Percentiles rank a stretch among this genome's conserved stretches.
Conservation (phyloP, 2,797 vertebrate genomes). For the Delichon dasypus region DNA sequence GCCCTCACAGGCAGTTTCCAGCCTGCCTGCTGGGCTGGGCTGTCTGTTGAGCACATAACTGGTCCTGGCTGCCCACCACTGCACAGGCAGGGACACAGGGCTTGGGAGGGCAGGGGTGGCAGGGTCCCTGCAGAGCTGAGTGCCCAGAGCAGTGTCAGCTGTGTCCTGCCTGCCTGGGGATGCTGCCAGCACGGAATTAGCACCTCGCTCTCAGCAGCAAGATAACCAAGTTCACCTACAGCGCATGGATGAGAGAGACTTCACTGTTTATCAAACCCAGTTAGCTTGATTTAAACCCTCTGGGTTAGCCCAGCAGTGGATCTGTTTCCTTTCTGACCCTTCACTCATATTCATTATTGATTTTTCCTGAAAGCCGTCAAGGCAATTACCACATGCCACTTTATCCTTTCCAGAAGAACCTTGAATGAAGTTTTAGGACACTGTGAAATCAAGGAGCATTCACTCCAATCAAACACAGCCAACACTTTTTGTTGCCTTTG, state of each 20-base stretch:
- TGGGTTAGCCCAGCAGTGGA: conserved; percentile 1
- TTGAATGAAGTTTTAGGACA: conserved; percentile 43
- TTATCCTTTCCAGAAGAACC: conserved; percentile 33
- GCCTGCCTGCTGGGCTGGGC: not conserved
- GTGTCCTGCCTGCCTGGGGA: not conserved
- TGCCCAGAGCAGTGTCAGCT: not conserved
- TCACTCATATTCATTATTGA: conserved; percentile 68
- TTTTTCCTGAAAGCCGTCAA: conserved; percentile 64
- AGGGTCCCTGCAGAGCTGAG: not conserved
- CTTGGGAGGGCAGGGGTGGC: not conserved
- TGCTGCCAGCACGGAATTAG: not conserved
- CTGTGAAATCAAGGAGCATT: conserved; percentile 63
- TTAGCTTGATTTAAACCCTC: conserved; percentile 53
- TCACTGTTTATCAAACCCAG: conserved; percentile 32
- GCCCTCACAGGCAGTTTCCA: not conserved
- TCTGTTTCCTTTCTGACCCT: conserved; percentile 53
- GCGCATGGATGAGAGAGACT: not conserved
- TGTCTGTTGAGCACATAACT: not conserved
- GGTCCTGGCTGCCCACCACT: not conserved
- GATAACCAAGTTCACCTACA: conserved; percentile 5
- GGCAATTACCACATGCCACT: conserved; percentile 58
- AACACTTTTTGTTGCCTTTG: conserved; percentile 32
- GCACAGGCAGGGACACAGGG: not conserved
- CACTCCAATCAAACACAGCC: conserved; percentile 56
- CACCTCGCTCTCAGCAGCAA: not conserved